Evolutionary conservation across 2,113 vertebrate genomes (phyloP).

Genomic region (Clarias batrachus): DNA sequence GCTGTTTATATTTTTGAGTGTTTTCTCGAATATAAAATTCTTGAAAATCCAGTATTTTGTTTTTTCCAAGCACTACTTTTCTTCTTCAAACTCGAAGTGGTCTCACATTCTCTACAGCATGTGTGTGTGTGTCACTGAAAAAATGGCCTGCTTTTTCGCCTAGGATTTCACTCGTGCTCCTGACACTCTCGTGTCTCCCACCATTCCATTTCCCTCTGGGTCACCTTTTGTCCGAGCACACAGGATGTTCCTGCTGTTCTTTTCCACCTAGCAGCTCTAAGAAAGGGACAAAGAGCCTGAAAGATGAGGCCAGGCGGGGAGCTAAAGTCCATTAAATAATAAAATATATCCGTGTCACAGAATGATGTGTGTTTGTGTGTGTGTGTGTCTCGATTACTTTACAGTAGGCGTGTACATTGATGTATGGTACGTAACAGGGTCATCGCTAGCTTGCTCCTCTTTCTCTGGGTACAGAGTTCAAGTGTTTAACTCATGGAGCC

Average conservation of each 20-base stretch:
- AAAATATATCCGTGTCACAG: constrained; percentile 41
- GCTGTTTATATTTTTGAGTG: no score
- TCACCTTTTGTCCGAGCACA: constrained; percentile 26
- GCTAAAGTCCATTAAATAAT: not conserved
- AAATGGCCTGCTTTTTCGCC: not conserved
- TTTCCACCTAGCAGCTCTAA: not conserved
- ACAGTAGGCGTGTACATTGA: not conserved
- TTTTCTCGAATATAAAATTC: no score
- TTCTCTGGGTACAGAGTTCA: not conserved
- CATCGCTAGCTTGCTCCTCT: not conserved
- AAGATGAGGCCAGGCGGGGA: not conserved
- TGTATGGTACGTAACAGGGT: constrained; percentile 19
- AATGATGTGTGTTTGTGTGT: constrained; percentile 23
- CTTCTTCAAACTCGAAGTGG: no score
- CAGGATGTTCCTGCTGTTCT: constrained; percentile 37
- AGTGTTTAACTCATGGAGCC: not conserved
- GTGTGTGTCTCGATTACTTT: not conserved
- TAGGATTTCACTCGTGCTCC: not conserved
- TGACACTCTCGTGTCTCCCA: not conserved
- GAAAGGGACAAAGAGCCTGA: not conserved
- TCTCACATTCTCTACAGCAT: no score
- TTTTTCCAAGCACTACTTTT: no score
- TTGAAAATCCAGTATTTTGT: no score
- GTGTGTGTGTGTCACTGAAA: not conserved
- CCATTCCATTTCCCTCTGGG: not conserved